Conservation (phyloP, 2,113 vertebrate genomes). For the Plotosus lineatus region DNA sequence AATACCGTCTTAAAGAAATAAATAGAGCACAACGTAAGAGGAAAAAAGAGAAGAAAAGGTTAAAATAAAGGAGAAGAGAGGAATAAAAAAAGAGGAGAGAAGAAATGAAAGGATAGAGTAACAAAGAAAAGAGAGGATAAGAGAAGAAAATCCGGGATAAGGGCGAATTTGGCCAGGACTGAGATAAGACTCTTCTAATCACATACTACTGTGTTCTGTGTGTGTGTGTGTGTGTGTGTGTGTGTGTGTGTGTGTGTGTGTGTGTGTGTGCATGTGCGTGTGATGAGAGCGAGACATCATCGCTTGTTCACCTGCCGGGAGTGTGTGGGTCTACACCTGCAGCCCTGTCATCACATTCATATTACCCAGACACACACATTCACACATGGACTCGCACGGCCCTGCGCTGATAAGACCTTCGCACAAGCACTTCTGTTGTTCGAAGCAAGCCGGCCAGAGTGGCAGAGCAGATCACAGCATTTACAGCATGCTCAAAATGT, state of each 20-base stretch:
- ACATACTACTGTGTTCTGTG: conserved; percentile 23
- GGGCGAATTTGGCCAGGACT: not conserved
- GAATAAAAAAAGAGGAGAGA: not conserved
- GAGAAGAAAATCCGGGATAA: not conserved
- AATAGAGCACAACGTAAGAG: not conserved
- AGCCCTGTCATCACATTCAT: conserved; percentile 55
- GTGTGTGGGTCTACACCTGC: conserved; percentile 44
- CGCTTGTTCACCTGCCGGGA: conserved; percentile 48
- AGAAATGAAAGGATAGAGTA: not conserved
- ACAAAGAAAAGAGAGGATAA: conserved; percentile 1
- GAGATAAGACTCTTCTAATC: conserved; percentile 33
- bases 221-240: too few relatives aligned
- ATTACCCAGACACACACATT: conserved; percentile 48
- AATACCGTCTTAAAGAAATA: too few relatives aligned
- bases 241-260: too few relatives aligned
- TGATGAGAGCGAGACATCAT: conserved; percentile 17
- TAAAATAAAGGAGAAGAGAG: not conserved
- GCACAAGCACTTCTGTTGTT: conserved; percentile 49
- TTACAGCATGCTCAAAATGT: conserved; percentile 49
- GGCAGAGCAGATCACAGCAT: conserved; percentile 52
- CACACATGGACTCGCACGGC: conserved; percentile 35
- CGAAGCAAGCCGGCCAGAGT: conserved; percentile 27
- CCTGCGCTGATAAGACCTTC: conserved; percentile 42
- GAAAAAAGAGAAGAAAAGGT: not conserved
- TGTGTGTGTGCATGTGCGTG: too few relatives aligned